Percentiles rank a stretch among this genome's conserved stretches.
These are phyloP conservation scores for Phymorhynchus buccinoides DNA, from an alignment of 1,140 invertebrate genomes.

Conservation along the genomic window DNA sequence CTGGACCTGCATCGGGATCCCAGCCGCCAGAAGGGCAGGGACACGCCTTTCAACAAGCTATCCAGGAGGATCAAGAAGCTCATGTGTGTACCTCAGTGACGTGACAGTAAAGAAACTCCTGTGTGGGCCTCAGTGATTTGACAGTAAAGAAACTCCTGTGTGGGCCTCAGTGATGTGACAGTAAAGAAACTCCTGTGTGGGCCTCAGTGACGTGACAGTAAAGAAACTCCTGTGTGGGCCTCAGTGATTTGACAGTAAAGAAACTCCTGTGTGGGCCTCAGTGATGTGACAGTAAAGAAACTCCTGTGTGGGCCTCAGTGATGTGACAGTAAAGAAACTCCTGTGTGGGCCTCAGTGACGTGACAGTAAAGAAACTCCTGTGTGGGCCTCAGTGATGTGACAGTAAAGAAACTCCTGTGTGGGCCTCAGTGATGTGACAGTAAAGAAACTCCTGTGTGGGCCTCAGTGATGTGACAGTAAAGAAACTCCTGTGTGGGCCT, in stretches of 20 bases:
- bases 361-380: neutral
- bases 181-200: neutral
- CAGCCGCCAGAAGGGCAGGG: neutral
- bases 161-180: neutral
- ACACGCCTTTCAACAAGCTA: neutral
- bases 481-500: neutral
- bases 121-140: neutral
- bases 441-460: neutral
- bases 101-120: neutral
- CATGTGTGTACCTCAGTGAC: neutral
- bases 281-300: neutral
- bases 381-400: no score
- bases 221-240: no score
- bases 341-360: neutral
- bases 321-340: no score
- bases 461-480: no score
- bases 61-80: neutral
- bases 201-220: neutral
- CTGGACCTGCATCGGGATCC: neutral
- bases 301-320: no score
- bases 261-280: neutral
- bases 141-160: neutral
- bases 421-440: neutral
- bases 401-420: neutral
- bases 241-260: no score